These are phyloP conservation scores for Thyatira batis DNA, from an alignment of 2,888 invertebrate genomes.

Conservation along the genomic window DNA sequence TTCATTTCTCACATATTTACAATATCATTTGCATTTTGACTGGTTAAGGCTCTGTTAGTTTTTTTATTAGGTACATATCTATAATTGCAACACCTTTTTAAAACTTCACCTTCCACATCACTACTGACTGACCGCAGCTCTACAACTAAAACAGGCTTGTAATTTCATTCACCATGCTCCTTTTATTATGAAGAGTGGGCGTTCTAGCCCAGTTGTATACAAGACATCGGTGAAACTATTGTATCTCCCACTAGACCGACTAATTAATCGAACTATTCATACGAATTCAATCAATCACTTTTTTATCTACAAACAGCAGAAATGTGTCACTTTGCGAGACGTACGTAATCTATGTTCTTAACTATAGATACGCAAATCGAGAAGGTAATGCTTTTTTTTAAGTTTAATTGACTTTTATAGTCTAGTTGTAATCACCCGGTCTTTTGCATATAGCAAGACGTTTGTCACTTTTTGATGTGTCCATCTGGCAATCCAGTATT, in stretches of 20 bases:
- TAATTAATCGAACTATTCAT: conserved; percentile 1
- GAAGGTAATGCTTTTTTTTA: not conserved
- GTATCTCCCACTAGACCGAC: not conserved
- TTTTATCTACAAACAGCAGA: not conserved
- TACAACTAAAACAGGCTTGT: not conserved
- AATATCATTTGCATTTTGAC: no score
- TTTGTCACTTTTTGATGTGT: not conserved
- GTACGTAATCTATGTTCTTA: not conserved
- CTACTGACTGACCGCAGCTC: not conserved
- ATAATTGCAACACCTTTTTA: not conserved
- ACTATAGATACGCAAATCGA: not conserved
- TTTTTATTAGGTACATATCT: no score
- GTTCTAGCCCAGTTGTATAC: not conserved
- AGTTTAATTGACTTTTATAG: not conserved
- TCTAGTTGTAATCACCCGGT: not conserved
- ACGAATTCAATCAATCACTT: conserved; percentile 4
- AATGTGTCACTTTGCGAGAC: conserved; percentile 1
- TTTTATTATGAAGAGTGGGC: not conserved
- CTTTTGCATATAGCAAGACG: not conserved
- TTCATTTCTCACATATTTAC: no score
- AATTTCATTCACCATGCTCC: not conserved
- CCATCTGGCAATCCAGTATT: not conserved
- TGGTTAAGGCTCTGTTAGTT: no score
- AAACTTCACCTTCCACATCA: not conserved
- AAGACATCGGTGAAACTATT: not conserved